These are phyloP conservation scores for Eristalis pertinax DNA, from an alignment of 2,888 invertebrate genomes.

Conservation along the genomic window DNA sequence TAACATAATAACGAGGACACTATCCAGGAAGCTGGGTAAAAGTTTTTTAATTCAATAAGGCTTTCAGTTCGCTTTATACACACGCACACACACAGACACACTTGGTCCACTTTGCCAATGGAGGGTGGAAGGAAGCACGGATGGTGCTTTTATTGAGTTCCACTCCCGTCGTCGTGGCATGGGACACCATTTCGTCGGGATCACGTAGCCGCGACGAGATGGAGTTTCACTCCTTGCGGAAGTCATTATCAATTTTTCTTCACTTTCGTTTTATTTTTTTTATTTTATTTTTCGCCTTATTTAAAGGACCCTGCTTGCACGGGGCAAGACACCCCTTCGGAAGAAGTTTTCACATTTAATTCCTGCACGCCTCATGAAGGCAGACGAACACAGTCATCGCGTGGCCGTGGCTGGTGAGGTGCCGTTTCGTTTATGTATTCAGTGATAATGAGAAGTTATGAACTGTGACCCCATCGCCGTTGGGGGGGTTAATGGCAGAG, in stretches of 20 bases:
- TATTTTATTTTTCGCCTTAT: constrained; percentile 4
- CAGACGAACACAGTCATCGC: not conserved
- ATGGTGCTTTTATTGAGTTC: constrained; percentile 23
- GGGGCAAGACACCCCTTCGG: not conserved
- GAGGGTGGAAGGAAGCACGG: not conserved
- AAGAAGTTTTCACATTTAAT: constrained; percentile 56
- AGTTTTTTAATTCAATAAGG: constrained; percentile 55
- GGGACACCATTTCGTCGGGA: constrained; percentile 12
- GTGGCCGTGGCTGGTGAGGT: constrained; percentile 14
- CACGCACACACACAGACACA: not conserved
- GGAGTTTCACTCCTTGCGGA: constrained; percentile 43
- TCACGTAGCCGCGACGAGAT: constrained; percentile 53
- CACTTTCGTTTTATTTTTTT: not conserved
- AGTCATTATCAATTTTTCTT: constrained; percentile 54
- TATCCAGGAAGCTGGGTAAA: not conserved
- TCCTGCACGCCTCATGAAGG: not conserved
- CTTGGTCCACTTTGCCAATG: not conserved
- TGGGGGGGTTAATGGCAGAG: not conserved
- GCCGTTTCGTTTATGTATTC: constrained; percentile 52
- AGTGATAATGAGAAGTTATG: constrained; percentile 69
- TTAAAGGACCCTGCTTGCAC: constrained; percentile 10
- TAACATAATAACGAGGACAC: constrained; percentile 9
- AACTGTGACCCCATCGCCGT: constrained; percentile 50
- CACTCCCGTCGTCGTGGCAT: not conserved
- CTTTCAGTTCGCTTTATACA: not conserved